Conservation (phyloP, 2,888 invertebrate species). For the Synergus gifuensis region DNA sequence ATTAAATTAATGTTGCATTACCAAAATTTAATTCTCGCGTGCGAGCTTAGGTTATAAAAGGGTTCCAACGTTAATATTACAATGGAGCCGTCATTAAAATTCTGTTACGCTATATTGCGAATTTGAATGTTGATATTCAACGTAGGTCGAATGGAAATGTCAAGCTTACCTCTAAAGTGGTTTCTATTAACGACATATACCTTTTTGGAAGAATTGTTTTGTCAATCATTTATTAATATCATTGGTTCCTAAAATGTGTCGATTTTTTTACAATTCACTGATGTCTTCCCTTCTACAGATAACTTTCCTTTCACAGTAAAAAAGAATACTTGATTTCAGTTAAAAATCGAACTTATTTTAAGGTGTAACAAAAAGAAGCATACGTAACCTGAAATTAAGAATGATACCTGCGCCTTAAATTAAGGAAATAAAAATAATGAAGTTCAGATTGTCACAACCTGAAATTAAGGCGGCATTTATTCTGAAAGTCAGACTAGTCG, state of each 20-base stretch:
- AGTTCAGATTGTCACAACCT: no score
- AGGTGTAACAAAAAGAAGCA: no score
- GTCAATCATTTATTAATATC: slow-evolving; percentile 11
- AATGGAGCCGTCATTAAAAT: slow-evolving; percentile 27
- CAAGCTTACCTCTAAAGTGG: slow-evolving; percentile 9
- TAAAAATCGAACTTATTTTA: no score
- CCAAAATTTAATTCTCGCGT: slow-evolving; percentile 27
- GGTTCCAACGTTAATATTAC: slow-evolving; percentile 19
- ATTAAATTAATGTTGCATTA: slow-evolving; percentile 25
- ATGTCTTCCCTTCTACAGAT: slow-evolving; percentile 10
- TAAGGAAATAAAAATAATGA: no score
- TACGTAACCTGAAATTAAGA: no score
- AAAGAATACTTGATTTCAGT: no score
- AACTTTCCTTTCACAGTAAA: background rate
- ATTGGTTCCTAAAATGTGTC: slow-evolving; percentile 2
- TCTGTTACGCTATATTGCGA: slow-evolving; percentile 2
- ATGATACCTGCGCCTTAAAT: no score
- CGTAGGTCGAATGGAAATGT: slow-evolving; percentile 31
- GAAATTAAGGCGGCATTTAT: no score
- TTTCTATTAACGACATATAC: slow-evolving; percentile 12
- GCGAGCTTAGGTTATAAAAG: slow-evolving; percentile 8
- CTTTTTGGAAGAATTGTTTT: slow-evolving; percentile 17
- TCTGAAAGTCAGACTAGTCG: no score
- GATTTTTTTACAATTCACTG: slow-evolving; percentile 10
- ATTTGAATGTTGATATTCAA: slow-evolving; percentile 17